phyloP scores from a whole-genome alignment of 2,797 vertebrate species.

The Coracias cyanogaster region DNA sequence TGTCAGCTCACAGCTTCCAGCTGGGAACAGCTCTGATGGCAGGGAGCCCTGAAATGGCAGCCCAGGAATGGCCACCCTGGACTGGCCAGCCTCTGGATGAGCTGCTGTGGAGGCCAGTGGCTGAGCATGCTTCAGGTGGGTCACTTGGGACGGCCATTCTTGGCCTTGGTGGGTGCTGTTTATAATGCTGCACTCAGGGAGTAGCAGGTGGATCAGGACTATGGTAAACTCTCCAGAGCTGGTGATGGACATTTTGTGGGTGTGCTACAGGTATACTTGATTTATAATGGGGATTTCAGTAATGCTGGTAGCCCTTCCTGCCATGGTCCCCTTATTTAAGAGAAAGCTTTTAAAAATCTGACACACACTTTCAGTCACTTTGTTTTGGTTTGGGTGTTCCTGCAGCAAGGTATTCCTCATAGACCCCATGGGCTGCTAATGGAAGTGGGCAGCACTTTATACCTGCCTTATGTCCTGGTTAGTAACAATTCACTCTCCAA shows the following conservation, averaged over 20 bases:
- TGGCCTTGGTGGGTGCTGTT: neutral
- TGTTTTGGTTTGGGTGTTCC: neutral
- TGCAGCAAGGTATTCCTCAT: neutral
- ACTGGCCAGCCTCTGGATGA: neutral
- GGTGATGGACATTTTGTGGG: neutral
- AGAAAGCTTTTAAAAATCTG: neutral
- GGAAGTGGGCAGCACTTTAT: slow-evolving; percentile 13
- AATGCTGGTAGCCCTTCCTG: neutral
- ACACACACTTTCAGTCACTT: neutral
- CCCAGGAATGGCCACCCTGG: neutral
- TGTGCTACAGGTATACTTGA: neutral
- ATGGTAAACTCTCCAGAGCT: neutral
- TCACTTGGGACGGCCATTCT: rapidly evolving
- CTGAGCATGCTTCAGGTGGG: rapidly evolving
- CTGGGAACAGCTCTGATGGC: neutral
- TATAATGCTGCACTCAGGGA: neutral
- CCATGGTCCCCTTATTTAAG: neutral
- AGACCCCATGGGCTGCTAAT: neutral
- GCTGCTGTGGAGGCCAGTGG: neutral
- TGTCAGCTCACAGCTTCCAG: neutral
- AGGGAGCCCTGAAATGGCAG: neutral
- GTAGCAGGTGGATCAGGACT: rapidly evolving
- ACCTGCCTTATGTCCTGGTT: neutral
- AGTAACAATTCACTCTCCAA: neutral
- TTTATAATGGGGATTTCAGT: neutral